Percentiles rank a stretch among this genome's conserved stretches.
Conservation (phyloP, 1,140 invertebrate genomes). For the Drosophila pruinosa region DNA sequence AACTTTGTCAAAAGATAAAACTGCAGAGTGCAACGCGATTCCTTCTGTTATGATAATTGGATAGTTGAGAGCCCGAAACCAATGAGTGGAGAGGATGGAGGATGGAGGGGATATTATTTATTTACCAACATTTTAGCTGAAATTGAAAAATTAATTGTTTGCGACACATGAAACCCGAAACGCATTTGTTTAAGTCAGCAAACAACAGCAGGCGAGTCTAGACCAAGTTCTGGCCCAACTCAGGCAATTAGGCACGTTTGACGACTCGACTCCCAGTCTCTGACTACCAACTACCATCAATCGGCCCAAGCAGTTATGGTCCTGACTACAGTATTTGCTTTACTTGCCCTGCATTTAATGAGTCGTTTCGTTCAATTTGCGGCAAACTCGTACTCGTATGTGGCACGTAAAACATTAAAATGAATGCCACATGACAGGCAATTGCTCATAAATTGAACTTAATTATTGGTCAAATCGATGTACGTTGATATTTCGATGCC, state of each 20-base stretch:
- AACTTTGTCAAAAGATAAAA: constrained; percentile 30
- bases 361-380: constrained; percentile 59
- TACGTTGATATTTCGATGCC: neutral
- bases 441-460: constrained; percentile 17
- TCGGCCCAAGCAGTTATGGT: constrained; percentile 49
- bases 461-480: neutral
- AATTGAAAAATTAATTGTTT: constrained; percentile 73
- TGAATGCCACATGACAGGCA: constrained; percentile 38
- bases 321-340: constrained; percentile 26
- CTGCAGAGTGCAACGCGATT: neutral
- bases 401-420: constrained; percentile 71
- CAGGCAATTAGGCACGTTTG: constrained; percentile 66
- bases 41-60: constrained; percentile 16
- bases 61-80: constrained; percentile 1
- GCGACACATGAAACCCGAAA: constrained; percentile 31
- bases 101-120: constrained; percentile 42
- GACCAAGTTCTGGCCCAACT: constrained; percentile 21
- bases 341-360: constrained; percentile 67
- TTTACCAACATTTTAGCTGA: constrained; percentile 62
- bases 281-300: neutral
- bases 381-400: constrained; percentile 36
- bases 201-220: constrained; percentile 9
- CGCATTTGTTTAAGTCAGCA: constrained; percentile 45
- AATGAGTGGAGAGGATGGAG: neutral
- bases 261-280: neutral